Evolutionary conservation across 2,797 vertebrate species (phyloP).

Genomic region (Sebastes elongatus): DNA sequence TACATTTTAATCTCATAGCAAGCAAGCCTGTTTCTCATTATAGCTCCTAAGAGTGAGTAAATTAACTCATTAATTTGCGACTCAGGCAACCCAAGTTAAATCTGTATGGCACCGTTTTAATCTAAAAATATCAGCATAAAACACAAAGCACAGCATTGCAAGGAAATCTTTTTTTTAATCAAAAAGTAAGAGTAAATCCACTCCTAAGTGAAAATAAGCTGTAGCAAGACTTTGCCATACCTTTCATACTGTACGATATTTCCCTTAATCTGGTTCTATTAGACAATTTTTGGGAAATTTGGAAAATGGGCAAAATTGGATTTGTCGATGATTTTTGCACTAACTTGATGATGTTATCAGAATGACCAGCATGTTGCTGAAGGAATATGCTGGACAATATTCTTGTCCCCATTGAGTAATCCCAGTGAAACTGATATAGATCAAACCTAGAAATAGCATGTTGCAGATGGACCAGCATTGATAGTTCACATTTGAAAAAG

Average conservation of each 20-base stretch:
- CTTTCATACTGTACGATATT: not conserved
- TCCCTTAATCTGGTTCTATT: not conserved
- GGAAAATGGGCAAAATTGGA: not conserved
- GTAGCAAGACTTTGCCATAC: not conserved
- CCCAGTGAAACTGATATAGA: not conserved
- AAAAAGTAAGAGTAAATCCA: not conserved
- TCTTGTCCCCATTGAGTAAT: not conserved
- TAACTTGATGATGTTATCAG: too few species aligned
- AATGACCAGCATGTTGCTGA: not conserved
- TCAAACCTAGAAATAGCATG: not conserved
- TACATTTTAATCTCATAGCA: not conserved
- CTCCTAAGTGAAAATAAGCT: not conserved
- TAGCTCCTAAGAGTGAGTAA: not conserved
- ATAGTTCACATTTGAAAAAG: not conserved
- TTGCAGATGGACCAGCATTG: not conserved
- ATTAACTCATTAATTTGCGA: not conserved
- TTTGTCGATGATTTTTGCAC: not conserved
- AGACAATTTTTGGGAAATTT: not conserved
- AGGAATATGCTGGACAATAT: not conserved
- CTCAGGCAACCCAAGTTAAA: not conserved
- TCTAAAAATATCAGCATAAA: not conserved
- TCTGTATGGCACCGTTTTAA: not conserved
- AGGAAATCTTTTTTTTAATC: not conserved
- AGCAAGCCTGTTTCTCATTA: not conserved
- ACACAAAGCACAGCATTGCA: not conserved